Evolutionary conservation across 1,140 invertebrate species (phyloP), one percentile per base, ranked within the genome.

Genomic region (Danaus plexippus): DNA sequence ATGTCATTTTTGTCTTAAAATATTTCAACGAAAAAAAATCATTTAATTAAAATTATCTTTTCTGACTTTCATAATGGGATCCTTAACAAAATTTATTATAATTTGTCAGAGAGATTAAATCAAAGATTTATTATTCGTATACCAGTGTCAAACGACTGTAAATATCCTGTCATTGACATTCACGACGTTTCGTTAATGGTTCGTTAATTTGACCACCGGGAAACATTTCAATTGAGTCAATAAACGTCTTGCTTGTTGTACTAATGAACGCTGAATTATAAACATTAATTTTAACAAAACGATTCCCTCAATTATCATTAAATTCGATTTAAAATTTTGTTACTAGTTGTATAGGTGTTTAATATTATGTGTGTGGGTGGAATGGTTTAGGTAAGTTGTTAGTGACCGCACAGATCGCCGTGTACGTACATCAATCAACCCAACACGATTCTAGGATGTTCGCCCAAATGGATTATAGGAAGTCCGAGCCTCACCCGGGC

Each of bases 381-480:
- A 32, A 32, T 32, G 22, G 22, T 32, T 32, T 32, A 32, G 22
- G 22, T 32, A 32, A 32, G 22, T 32, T 32, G 22, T 32, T 32
- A 32, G 22, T 32, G 22, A 32, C 22, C 22, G 22, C 22, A 32
- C 22, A 32, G 22, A 32, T 32, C 22, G 22, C 22, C 22, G 22
- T 32, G 61, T 69, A 71, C 75, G 73, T 76, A 76, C 80, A 84
- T 81, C 78, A 84, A 84, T 84, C 80, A 81, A 69, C 59, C 62
- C 74, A 75, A 80, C 80, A 80, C 76, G 75, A 80, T 74, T 81
- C 64, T 72, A 77, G 77, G 67, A 76, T 80, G 78, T 84, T 81
- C 74, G 67, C 73, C 71, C 70, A 84, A 84, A 84, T 84, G 80
- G 78, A 84, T 84, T 81, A 84, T 79, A 78, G 75, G 77, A 81